These are phyloP conservation scores for Cairina moschata DNA, from an alignment of 2,113 vertebrate genomes.

Conservation along the genomic window DNA sequence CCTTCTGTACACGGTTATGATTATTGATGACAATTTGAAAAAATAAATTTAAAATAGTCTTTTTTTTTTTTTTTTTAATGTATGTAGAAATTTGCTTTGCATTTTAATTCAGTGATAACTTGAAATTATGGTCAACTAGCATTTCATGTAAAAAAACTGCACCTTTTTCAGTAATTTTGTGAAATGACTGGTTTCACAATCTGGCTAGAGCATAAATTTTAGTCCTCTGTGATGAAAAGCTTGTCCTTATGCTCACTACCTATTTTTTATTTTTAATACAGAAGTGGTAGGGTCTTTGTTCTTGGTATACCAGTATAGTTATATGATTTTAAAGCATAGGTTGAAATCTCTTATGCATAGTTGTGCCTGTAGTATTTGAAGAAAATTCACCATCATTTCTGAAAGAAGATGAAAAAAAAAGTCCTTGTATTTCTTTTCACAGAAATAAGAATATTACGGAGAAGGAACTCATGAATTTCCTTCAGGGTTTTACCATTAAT, in stretches of 20 bases:
- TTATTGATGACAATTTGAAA: neutral
- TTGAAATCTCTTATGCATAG: neutral
- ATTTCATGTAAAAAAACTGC: neutral
- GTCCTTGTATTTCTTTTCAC: neutral
- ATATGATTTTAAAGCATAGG: neutral
- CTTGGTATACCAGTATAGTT: neutral
- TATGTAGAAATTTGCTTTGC: neutral
- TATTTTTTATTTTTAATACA: conserved; percentile 38
- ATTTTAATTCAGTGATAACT: neutral
- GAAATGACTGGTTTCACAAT: conserved; percentile 25
- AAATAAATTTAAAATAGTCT: neutral
- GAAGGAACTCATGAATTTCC: neutral
- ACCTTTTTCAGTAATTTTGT: conserved; percentile 45
- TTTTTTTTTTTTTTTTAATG: neutral
- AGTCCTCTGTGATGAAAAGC: neutral
- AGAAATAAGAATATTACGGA: neutral
- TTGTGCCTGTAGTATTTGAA: neutral
- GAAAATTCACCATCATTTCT: neutral
- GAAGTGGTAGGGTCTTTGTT: conserved; percentile 18
- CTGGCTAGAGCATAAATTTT: conserved; percentile 8
- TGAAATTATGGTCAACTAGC: conserved; percentile 1
- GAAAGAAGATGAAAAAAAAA: neutral
- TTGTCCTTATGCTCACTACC: neutral
- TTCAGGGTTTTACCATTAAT: neutral
- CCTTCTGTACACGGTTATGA: neutral